These are phyloP conservation scores for Drosophila bifasciata DNA, from an alignment of 1,140 invertebrate genomes.

Conservation along the genomic window DNA sequence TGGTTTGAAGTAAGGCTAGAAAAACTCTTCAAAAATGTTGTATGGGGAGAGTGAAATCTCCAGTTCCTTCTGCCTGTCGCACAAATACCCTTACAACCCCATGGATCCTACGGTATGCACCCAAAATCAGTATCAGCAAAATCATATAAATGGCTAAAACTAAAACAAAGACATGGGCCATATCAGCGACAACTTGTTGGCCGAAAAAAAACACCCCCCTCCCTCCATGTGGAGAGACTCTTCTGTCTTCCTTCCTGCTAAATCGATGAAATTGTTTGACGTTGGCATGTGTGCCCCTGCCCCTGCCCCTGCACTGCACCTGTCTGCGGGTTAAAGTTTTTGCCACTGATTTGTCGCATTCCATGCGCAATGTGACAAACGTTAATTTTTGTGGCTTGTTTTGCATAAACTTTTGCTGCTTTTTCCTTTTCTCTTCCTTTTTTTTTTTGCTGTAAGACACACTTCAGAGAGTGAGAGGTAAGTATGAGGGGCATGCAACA, in stretches of 20 bases:
- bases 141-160: no score
- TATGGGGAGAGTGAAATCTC: no score
- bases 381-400: slow-evolving; percentile 82
- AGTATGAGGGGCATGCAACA: background rate
- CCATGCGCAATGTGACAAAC: slow-evolving; percentile 79
- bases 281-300: slow-evolving; percentile 52
- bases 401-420: slow-evolving; percentile 70
- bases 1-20: no score
- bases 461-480: background rate
- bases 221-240: no score
- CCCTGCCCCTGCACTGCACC: slow-evolving; percentile 3
- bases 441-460: slow-evolving; percentile 39
- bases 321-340: slow-evolving; percentile 57
- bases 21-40: no score
- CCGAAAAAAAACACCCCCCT: no score
- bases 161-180: slow-evolving; percentile 3
- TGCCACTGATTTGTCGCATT: slow-evolving; percentile 80
- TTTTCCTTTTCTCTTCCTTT: no score
- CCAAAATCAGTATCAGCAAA: no score
- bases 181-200: slow-evolving; percentile 70
- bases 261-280: slow-evolving; percentile 75
- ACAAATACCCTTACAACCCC: no score
- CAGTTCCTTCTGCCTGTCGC: no score
- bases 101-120: no score
- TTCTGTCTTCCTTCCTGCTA: slow-evolving; percentile 23